Evolutionary conservation across 1,140 invertebrate genomes (phyloP).

Genomic region (Drosophila arawakana): DNA sequence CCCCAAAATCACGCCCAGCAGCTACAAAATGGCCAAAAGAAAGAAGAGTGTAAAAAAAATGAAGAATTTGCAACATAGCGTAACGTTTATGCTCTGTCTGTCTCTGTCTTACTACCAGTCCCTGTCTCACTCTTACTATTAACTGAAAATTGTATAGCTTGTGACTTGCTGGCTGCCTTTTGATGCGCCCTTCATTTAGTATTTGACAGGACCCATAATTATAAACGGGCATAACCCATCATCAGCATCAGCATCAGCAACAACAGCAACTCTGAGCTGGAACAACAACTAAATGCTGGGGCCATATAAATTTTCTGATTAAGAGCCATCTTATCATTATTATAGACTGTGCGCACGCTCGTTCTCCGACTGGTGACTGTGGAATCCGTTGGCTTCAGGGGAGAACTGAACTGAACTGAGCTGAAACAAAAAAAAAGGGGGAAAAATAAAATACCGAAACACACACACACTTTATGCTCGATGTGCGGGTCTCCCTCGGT

Average conservation of each 20-base stretch:
- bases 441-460: constrained; percentile 61
- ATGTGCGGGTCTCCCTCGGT: constrained; percentile 32
- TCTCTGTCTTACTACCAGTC: not conserved
- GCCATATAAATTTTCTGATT: constrained; percentile 84
- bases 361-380: constrained; percentile 30
- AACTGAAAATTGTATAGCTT: constrained; percentile 69
- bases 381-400: constrained; percentile 16
- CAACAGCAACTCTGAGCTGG: constrained; percentile 10
- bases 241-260: constrained; percentile 59
- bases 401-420: constrained; percentile 36
- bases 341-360: constrained; percentile 83
- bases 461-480: constrained; percentile 55
- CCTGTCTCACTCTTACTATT: constrained; percentile 7
- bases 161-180: constrained; percentile 54
- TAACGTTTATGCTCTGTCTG: constrained; percentile 21
- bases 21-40: constrained; percentile 42
- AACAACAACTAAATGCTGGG: constrained; percentile 71
- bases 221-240: constrained; percentile 83
- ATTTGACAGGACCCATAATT: constrained; percentile 84
- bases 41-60: constrained; percentile 7
- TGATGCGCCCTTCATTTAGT: constrained; percentile 79
- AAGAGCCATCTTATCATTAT: constrained; percentile 85
- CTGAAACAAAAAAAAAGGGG: not conserved
- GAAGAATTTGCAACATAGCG: constrained; percentile 41
- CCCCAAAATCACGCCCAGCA: constrained; percentile 21